Evolutionary conservation across 2,113 vertebrate species (phyloP), one percentile per base, ranked within the genome.

Genomic region (Recurvirostra avosetta): DNA sequence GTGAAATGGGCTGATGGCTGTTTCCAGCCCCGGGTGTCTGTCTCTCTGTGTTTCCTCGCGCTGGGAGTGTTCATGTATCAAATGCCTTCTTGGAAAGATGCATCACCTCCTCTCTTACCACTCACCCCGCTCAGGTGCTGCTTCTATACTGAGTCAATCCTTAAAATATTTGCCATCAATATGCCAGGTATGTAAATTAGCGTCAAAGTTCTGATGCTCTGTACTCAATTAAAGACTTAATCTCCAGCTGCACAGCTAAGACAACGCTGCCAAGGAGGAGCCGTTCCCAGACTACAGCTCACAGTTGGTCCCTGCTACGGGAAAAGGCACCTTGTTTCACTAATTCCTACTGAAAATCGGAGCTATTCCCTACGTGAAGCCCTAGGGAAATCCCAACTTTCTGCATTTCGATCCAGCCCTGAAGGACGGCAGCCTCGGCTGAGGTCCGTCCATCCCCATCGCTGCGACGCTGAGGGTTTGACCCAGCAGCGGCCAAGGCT

Each of bases 361-460:
- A 78, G 27, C 47, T 29, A 0, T 9, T 53, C 65, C 62, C 41
- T 5, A 1, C 0, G 2, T 7, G 27, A 38, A 49, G 49, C 41
- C 70, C 2, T 1, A 1, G 56, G 38, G 11, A 50, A 23, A 40
- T 8, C 41, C 62, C 87, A 23, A n/a, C 45, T 14, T 49, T 15
- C 47, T 20, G 21, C 0, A 11, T 1, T 8, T 25, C 5, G 1
- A 10, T 6, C 47, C 0, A 3, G 34, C 49, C 47, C 58, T 4
- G 27, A 9, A 47, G 59, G 59, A 10, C 0, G 0, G 40, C 40
- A 38, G 49, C 27, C 29, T 36, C 20, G 3, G 59, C 40, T 34
- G 38, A 25, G n/a, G 4, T 74, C 70, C 17, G 0, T 29, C 70
- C 81, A 10, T 34, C 80, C 4, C 12, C 38, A 29, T 30, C 9